These are phyloP conservation scores for Cuculus canorus DNA, from an alignment of 2,797 vertebrate species.

Conservation along the genomic window DNA sequence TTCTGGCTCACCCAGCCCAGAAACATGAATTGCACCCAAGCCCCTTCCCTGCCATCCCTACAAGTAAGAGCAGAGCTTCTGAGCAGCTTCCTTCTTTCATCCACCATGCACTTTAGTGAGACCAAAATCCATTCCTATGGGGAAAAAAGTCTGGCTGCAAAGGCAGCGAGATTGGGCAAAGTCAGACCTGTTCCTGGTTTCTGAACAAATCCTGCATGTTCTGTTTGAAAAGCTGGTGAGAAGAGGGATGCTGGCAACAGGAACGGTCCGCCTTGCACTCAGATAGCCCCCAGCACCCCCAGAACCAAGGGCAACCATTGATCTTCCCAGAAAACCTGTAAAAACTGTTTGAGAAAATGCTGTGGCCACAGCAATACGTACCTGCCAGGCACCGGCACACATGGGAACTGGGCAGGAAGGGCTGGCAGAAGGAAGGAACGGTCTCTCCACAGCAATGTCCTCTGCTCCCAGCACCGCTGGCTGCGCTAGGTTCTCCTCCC, in stretches of 20 bases:
- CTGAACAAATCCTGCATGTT: background rate
- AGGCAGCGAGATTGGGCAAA: background rate
- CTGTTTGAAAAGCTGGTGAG: background rate
- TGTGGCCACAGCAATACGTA: background rate
- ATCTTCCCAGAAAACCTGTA: background rate
- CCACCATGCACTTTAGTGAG: accelerated
- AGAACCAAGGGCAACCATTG: background rate
- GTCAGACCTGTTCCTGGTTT: background rate
- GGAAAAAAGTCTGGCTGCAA: background rate
- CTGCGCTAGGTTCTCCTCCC: too few relatives aligned
- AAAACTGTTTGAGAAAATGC: accelerated
- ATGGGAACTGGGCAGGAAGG: background rate
- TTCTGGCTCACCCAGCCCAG: accelerated
- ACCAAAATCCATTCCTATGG: background rate
- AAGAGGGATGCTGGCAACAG: too few relatives aligned
- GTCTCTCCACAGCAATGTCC: background rate
- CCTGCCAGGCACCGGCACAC: too few relatives aligned
- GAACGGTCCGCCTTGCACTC: background rate
- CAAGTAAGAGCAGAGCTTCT: background rate
- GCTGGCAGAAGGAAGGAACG: background rate
- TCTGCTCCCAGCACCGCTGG: background rate
- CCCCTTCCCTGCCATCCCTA: background rate
- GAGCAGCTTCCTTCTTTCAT: background rate
- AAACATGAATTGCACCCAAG: too few relatives aligned
- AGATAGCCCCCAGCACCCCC: too few relatives aligned